Base-by-base conservation (phyloP, 2,113 vertebrate genomes). In the Gila orcuttii region DNA sequence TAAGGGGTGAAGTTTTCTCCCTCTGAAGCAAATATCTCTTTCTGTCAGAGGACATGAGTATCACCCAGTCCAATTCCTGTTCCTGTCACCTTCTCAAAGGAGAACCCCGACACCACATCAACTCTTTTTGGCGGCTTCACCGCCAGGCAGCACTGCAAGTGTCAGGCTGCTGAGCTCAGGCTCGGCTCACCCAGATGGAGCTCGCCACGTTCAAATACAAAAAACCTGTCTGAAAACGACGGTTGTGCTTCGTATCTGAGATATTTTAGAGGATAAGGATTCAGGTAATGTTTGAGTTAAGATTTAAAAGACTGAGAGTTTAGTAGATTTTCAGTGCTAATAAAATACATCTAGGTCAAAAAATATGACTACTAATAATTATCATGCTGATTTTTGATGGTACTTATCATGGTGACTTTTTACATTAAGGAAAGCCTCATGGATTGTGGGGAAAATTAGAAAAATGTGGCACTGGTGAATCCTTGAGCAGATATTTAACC, bases 51-150 rank as follows among this genome's bases (percentile, higher is more conserved):
- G 89, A 88, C 88, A 91, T 85, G 90, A 92, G 79, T 79, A 66
- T 85, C 84, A 83, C 79, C 87, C 85, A 86, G 87, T 89, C 90
- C 89, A 93, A 91, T 91, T 91, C 89, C 89, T 90, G 89, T 90
- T 90, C 90, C 83, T 90, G 91, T 93, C 92, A 91, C 85, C 87
- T 76, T 84, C 84, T 87, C 59, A 55, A 75, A 79, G 86, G 83
- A 87, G 89, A 91, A 84, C 88, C 86, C 92, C 68, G 90, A 91
- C 93, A 91, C 89, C 78, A 91, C 93, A 93, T 93, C 90, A 92
- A 93, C 92, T 93, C 89, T 89, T 92, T 90, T 90, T 89, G 91
- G 90, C 90, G 93, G 92, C 94, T 92, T 92, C 80, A 87, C 90
- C 90, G 92, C 90, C 90, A 92, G 91, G 88, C 91, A 88, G 87